Evolutionary conservation across 2,797 vertebrate genomes (phyloP).

Genomic region (Danio jaintianensis): DNA sequence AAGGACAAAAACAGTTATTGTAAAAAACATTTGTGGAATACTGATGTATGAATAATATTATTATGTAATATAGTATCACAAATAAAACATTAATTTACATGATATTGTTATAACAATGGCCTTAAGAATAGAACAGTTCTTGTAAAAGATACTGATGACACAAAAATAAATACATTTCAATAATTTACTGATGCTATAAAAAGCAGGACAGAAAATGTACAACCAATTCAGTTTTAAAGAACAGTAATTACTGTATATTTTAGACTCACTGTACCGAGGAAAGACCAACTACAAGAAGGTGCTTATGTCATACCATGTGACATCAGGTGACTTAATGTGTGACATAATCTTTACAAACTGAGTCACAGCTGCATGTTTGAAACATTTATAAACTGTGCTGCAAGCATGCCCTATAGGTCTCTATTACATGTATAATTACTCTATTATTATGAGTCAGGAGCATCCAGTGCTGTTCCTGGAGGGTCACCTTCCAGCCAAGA

Average conservation of each 20-base stretch:
- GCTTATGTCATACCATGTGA: not conserved
- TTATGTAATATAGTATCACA: too few relatives aligned
- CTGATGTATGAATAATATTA: too few relatives aligned
- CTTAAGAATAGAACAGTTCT: not conserved
- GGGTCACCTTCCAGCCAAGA: not conserved
- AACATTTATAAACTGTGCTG: not conserved
- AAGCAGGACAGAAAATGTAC: not conserved
- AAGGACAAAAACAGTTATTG: too few relatives aligned
- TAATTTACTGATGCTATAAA: not conserved
- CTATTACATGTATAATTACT: too few relatives aligned
- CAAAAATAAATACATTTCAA: not conserved
- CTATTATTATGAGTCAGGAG: not conserved
- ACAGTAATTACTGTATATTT: not conserved
- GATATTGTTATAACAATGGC: not conserved
- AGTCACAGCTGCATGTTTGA: not conserved
- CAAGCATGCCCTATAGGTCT: not conserved
- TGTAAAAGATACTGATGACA: not conserved
- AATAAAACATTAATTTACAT: too few relatives aligned
- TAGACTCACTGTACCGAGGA: too few relatives aligned
- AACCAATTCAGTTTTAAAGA: not conserved
- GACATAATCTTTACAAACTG: not conserved
- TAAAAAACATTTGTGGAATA: too few relatives aligned
- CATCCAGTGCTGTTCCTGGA: not conserved
- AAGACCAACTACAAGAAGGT: not conserved
- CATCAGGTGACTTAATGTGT: too few relatives aligned